Evolutionary conservation across 2,797 vertebrate species (phyloP).

Genomic region (Apogon talboti): DNA sequence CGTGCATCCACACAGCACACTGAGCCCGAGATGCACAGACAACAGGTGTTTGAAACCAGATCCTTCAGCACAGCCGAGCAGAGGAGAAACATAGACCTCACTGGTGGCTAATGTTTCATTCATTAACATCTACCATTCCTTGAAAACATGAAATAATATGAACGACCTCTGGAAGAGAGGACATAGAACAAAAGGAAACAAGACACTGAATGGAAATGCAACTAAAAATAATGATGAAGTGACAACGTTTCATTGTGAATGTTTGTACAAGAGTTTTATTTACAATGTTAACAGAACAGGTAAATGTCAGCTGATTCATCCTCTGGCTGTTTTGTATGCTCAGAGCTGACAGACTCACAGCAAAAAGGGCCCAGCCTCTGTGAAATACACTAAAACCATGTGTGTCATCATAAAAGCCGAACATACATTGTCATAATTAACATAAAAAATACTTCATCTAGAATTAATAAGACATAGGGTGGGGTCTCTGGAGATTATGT

Average conservation of each 20-base stretch:
- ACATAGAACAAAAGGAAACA: neutral
- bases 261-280: constrained; percentile 84
- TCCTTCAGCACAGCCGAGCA: constrained; percentile 58
- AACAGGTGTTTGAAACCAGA: constrained; percentile 77
- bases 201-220: neutral
- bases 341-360: constrained; percentile 62
- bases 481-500: constrained; percentile 36
- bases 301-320: constrained; percentile 51
- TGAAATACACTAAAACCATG: constrained; percentile 70
- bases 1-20: neutral
- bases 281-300: constrained; percentile 75
- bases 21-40: constrained; percentile 28
- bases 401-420: constrained; percentile 63
- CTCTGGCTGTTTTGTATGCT: constrained; percentile 62
- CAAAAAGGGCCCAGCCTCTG: constrained; percentile 81
- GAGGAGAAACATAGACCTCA: constrained; percentile 40
- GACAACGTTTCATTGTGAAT: constrained; percentile 33
- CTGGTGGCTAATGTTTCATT: constrained; percentile 70
- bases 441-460: constrained; percentile 51
- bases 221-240: constrained; percentile 21
- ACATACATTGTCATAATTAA: constrained; percentile 66
- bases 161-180: neutral
- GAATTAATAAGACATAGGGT: constrained; percentile 52
- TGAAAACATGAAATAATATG: constrained; percentile 18
- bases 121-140: constrained; percentile 37